Percentiles rank a stretch among this genome's conserved stretches.
Evolutionary conservation across 1,140 invertebrate genomes (phyloP).

Genomic region (Paralvinella palmiformis): DNA sequence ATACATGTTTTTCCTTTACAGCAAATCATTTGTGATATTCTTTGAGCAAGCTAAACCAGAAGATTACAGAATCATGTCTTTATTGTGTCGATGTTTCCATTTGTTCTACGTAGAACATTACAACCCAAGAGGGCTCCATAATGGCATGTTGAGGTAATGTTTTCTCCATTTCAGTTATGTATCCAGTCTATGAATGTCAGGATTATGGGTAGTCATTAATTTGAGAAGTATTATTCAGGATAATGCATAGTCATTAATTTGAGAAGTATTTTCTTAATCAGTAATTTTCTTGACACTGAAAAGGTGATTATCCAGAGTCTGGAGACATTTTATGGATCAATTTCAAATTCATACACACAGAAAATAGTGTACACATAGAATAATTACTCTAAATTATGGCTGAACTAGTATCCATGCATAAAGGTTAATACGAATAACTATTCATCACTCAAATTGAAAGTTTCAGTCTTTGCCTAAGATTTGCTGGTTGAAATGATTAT

Average conservation of each 20-base stretch:
- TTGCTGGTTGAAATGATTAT: too few species aligned
- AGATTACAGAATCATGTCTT: conserved; percentile 21
- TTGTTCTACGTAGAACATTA: conserved; percentile 26
- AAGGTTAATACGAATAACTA: too few species aligned
- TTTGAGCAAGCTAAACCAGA: conserved; percentile 27
- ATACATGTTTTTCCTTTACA: conserved; percentile 18
- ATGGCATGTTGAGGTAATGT: conserved; percentile 22
- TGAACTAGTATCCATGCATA: too few species aligned
- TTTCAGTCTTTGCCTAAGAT: too few species aligned
- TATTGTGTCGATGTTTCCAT: conserved; percentile 33
- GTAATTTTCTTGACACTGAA: not conserved
- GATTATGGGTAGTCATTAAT: not conserved
- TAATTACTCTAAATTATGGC: too few species aligned
- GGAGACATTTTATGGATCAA: not conserved
- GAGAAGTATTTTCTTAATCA: not conserved
- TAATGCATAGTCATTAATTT: not conserved
- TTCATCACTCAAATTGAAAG: too few species aligned
- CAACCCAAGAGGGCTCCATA: conserved; percentile 31
- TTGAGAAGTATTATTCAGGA: not conserved
- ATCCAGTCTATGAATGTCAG: not conserved
- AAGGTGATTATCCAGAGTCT: not conserved
- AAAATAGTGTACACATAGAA: too few species aligned
- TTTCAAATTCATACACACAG: too few species aligned
- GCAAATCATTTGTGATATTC: conserved; percentile 26
- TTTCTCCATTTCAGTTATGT: not conserved